Conservation (phyloP, 2,797 vertebrate genomes). For the Taenioides sp. region DNA sequence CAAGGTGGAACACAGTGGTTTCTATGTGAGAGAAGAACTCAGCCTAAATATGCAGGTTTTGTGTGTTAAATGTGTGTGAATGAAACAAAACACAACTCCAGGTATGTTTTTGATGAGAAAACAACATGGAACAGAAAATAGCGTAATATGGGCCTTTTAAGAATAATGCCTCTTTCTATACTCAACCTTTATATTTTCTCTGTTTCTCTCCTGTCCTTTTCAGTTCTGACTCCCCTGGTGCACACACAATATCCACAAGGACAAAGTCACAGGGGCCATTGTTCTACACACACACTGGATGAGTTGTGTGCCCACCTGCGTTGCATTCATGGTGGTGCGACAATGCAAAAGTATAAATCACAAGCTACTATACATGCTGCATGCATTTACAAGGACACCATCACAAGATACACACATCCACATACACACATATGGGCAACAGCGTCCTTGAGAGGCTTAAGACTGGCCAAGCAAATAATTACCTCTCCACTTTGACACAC, state of each 20-base stretch:
- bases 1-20: too few species aligned
- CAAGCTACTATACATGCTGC: conserved; percentile 35
- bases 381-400: conserved; percentile 36
- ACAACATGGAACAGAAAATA: too few species aligned
- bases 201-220: conserved; percentile 5
- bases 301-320: conserved; percentile 9
- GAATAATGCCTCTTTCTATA: too few species aligned
- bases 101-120: too few species aligned
- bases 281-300: conserved; percentile 27
- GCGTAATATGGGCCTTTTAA: too few species aligned
- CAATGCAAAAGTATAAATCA: conserved; percentile 19
- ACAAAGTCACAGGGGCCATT: conserved; percentile 31
- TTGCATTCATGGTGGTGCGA: not conserved
- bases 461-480: conserved; percentile 75
- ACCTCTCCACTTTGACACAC: conserved; percentile 53
- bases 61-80: too few species aligned
- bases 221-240: conserved; percentile 54
- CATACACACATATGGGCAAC: conserved; percentile 8
- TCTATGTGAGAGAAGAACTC: too few species aligned
- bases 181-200: too few species aligned
- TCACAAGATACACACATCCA: conserved; percentile 16
- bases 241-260: conserved; percentile 33
- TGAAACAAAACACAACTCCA: too few species aligned
- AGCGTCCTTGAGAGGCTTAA: conserved; percentile 65
- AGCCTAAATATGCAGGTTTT: too few species aligned